Evolutionary conservation across 2,888 invertebrate genomes (phyloP).

Genomic region (Nomada ferruginata): DNA sequence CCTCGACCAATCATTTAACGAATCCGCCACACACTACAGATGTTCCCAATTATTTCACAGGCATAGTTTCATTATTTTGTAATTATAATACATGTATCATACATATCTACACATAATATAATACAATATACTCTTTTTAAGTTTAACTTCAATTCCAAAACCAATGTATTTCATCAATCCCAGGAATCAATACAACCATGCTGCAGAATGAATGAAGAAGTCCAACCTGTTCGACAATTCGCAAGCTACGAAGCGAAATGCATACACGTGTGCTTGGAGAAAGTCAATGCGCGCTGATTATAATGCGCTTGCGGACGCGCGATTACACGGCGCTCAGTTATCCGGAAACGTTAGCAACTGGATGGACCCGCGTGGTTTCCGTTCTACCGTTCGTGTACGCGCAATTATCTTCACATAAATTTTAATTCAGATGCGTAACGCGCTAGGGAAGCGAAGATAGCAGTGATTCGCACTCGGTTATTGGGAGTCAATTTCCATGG

Average conservation of each 20-base stretch:
- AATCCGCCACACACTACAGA: no score
- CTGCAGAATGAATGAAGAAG: background rate
- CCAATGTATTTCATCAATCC: background rate
- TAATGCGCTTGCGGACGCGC: background rate
- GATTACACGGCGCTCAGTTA: conserved; percentile 23
- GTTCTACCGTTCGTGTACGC: conserved; percentile 22
- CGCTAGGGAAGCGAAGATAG: conserved; percentile 3
- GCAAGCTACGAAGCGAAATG: background rate
- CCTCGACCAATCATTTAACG: no score
- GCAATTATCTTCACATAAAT: conserved; percentile 75
- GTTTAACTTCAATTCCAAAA: background rate
- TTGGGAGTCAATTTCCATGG: conserved; percentile 61
- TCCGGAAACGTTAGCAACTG: conserved; percentile 38
- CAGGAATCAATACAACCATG: background rate
- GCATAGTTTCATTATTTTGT: no score
- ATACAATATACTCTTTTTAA: background rate
- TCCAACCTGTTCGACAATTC: background rate
- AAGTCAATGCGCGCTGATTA: conserved; percentile 42
- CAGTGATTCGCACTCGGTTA: conserved; percentile 37
- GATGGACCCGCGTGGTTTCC: conserved; percentile 29
- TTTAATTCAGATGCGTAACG: conserved; percentile 71
- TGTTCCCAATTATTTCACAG: no score
- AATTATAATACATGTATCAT: no score
- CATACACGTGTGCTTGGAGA: background rate
- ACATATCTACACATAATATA: no score